Percentiles rank a stretch among this genome's conserved stretches.
phyloP scores from a whole-genome alignment of 2,888 invertebrate species.

The Caenorhabditis sp. region DNA sequence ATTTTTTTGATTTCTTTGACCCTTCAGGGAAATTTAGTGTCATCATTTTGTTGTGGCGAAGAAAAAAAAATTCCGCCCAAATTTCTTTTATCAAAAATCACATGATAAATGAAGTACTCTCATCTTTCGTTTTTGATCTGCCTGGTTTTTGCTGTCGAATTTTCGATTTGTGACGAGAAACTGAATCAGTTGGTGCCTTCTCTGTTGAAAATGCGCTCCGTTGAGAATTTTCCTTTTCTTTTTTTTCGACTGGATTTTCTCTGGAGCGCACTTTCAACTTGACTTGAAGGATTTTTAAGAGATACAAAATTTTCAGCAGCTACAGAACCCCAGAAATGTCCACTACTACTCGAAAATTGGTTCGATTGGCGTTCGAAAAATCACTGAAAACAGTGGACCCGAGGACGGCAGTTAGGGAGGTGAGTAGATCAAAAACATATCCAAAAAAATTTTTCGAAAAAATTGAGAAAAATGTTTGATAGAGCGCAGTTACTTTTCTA shows the following conservation, averaged over 20 bases:
- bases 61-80: too few relatives aligned
- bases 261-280: neutral
- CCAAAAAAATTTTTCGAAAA: neutral
- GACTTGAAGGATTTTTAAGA: neutral
- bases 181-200: neutral
- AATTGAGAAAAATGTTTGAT: neutral
- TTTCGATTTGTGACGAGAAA: neutral
- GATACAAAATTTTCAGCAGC: neutral
- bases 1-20: neutral
- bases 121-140: neutral
- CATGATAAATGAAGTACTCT: slow-evolving; percentile 7
- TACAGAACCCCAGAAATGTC: slow-evolving; percentile 11
- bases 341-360: neutral
- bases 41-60: too few relatives aligned
- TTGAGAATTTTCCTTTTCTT: neutral
- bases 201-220: neutral
- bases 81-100: too few relatives aligned
- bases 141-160: too few relatives aligned
- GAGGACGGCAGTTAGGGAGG: slow-evolving; percentile 16
- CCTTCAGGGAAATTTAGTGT: neutral
- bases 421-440: slow-evolving; percentile 1
- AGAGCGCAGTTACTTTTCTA: neutral
- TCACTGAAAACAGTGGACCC: slow-evolving; percentile 48
- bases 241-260: neutral
- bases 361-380: slow-evolving; percentile 28